Base-by-base conservation (phyloP, 2,797 vertebrate genomes). In the Macrochelys suwanniensis region DNA sequence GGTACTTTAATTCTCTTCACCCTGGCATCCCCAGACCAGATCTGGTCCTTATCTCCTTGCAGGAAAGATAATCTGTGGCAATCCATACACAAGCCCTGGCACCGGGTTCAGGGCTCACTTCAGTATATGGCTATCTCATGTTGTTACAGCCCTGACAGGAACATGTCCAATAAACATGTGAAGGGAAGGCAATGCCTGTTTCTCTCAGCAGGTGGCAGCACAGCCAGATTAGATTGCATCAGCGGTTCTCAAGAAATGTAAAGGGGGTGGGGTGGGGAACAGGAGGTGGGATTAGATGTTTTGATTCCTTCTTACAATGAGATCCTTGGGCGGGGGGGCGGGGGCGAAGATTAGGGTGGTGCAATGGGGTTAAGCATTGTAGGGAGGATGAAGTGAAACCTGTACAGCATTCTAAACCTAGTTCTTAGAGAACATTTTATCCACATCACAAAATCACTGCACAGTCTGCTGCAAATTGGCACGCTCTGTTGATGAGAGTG, bases 201-300 rank as follows among this genome's bases (percentile, higher is more conserved):
- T 85, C 77, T 76, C 23, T 96, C 98, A 68, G 96, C 92, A 98
- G 98, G 83, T 85, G 97, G 97, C 97, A 97, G 97, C 96, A 96
- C 89, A 92, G 93, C 76, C 91, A 68, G 94, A 33, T 17, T 76
- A 90, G 57, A 91, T 13, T 5, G 54, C 4, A 0, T 33, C 86
- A 53, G 88, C 68, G 37, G 88, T 90, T 94, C 53, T 10, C 59
- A 51, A 82, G 49, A 56, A 94, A 92, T 16, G 23, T 26, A 85
- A 93, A 87, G 85, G 94, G 80, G 1, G 0, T 81, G 23, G 56
- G 33, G 42, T 28, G 68, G 47, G 6, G 26, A 92, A 78, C 77
- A 65, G 54, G 65, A 89, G 78, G 21, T 89, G 82, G 85, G 56
- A 74, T 80, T 94, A 87, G 85, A 42, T 42, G 45, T 88, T 94